A percentile compares a stretch with the other conserved stretches of the same genome.
Conservation (phyloP, 2,113 vertebrate genomes). For the Bos javanicus region DNA sequence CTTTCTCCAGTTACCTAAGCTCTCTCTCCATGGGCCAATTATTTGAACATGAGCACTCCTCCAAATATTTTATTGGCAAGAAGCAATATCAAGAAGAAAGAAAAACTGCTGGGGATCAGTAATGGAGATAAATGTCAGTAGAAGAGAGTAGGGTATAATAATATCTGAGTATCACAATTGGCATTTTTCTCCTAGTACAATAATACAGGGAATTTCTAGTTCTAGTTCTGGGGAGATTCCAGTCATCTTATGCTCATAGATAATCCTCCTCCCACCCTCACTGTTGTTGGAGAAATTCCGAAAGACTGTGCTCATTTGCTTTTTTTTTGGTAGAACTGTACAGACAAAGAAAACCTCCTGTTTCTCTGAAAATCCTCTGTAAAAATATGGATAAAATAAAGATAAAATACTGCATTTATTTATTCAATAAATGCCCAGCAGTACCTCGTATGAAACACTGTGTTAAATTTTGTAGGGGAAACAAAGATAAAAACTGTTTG, state of each 20-base stretch:
- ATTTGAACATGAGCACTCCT: not conserved
- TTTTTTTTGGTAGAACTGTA: not conserved
- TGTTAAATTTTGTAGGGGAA: not conserved
- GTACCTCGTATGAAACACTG: not conserved
- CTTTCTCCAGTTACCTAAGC: not conserved
- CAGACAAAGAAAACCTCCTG: slow-evolving; percentile 19
- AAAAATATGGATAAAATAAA: slow-evolving; percentile 2
- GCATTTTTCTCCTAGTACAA: not conserved
- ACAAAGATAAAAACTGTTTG: not conserved
- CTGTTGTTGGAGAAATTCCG: slow-evolving; percentile 33
- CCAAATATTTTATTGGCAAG: not conserved
- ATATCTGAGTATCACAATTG: not conserved
- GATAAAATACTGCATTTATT: slow-evolving; percentile 6
- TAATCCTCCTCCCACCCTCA: slow-evolving; percentile 21
- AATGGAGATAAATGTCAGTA: not conserved
- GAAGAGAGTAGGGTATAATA: not conserved
- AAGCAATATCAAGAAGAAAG: not conserved
- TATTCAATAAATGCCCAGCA: not conserved
- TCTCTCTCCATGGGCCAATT: not conserved
- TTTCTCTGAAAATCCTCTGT: not conserved
- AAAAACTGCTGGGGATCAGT: not conserved
- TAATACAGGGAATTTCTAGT: slow-evolving; percentile 18
- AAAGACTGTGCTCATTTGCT: not conserved
- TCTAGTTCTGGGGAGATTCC: slow-evolving; percentile 55
- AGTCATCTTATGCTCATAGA: slow-evolving; percentile 9